phyloP scores from a whole-genome alignment of 2,797 vertebrate species.

The Synaphobranchus kaupii region DNA sequence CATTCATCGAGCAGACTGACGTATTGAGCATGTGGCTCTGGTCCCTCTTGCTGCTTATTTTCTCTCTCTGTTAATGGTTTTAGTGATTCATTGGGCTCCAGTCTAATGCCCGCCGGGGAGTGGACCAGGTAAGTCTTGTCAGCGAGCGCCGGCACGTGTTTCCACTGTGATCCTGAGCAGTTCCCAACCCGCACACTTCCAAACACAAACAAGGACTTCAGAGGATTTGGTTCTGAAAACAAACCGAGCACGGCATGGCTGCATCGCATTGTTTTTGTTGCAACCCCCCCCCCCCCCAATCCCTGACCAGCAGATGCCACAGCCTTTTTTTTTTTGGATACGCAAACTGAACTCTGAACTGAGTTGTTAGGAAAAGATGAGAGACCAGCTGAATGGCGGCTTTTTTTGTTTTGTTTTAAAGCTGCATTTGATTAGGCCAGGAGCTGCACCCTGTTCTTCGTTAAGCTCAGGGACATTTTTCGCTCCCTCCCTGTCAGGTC shows the following conservation, averaged over 20 bases:
- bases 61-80: conserved; percentile 65
- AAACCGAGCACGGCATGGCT: not conserved
- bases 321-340: conserved; percentile 2
- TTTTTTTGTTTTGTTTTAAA: conserved; percentile 23
- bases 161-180: not conserved
- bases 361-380: conserved; percentile 2
- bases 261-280: not conserved
- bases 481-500: not conserved
- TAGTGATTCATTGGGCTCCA: conserved; percentile 68
- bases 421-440: conserved; percentile 25
- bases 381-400: not conserved
- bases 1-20: conserved; percentile 52
- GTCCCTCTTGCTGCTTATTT: conserved; percentile 71
- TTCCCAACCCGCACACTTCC: conserved; percentile 4
- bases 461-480: conserved; percentile 29
- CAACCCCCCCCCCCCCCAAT: not conserved
- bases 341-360: not conserved
- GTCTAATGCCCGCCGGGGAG: conserved; percentile 60
- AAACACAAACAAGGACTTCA: conserved; percentile 40
- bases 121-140: conserved; percentile 5
- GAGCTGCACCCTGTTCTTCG: conserved; percentile 7
- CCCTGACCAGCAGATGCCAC: not conserved
- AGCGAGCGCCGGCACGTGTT: conserved; percentile 8
- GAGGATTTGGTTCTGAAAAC: conserved; percentile 59
- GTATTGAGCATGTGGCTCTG: conserved; percentile 49